Base-by-base conservation (phyloP, 2,113 vertebrate genomes). In the Nymphicus hollandicus region DNA sequence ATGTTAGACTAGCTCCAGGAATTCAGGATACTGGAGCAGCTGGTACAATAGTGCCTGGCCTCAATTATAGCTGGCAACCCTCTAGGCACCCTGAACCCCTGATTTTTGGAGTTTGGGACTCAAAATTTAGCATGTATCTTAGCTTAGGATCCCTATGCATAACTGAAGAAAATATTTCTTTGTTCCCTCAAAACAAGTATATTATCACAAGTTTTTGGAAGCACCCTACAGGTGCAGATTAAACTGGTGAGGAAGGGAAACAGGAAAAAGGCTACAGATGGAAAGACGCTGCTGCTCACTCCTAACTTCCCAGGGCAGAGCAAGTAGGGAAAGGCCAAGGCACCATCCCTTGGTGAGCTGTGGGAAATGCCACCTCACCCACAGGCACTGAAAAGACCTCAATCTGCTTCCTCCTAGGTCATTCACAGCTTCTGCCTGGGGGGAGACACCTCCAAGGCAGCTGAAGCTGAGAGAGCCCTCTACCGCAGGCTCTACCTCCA, bases 371-470 rank as follows among this genome's bases (percentile, higher is more conserved):
- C 43, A 27, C 23, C 25, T 71, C 33, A 11, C 52, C 39, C 5
- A 0, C 20, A 49, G 37, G 17, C 0, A 3, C 25, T 74, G 47
- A 12, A 28, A 28, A 31, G 43, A 33, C 33, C 47, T 29, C 2
- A 0, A 5, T 9, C 28, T 1, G 0, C 31, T 23, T 23, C 35
- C 35, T 72, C 39, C 17, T 55, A 63, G 31, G n/a, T 24, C 47
- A 49, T 4, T 6, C 17, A 8, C 35, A 43, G 19, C 13, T 66
- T 39, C 58, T 29, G 10, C 41, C 37, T 8, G 10, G 11, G 9
- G 22, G 22, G 10, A 68, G 20, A 47, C 3, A 3, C 17, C 20
- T 37, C 41, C 17, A 39, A 28, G 4, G 47, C 3, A 17, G 41
- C 29, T 1, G 0, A 63, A 66, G 33, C 35, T 14, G 29, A 74